phyloP scores from a whole-genome alignment of 2,797 vertebrate genomes.

The Pempheris klunzingeri region DNA sequence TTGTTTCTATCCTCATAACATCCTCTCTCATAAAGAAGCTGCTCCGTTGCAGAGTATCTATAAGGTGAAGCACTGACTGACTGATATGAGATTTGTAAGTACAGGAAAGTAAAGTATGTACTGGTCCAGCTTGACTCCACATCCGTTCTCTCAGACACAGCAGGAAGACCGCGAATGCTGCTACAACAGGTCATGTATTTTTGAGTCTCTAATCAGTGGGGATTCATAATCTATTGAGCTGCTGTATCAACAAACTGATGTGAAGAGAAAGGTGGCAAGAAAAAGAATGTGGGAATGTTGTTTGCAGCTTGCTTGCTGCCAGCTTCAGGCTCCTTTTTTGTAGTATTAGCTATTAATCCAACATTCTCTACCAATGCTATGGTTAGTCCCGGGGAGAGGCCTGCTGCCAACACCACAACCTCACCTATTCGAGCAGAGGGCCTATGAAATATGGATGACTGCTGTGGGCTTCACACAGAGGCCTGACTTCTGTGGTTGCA shows the following conservation, averaged over 20 bases:
- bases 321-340: conserved; percentile 10
- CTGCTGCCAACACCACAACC: conserved; percentile 11
- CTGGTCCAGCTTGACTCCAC: neutral
- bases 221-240: conserved; percentile 30
- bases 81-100: neutral
- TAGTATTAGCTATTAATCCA: conserved; percentile 39
- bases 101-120: neutral
- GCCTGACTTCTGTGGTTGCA: conserved; percentile 12
- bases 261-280: conserved; percentile 20
- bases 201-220: conserved; percentile 24
- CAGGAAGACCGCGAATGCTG: neutral
- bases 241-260: conserved; percentile 22
- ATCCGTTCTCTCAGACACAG: conserved; percentile 18
- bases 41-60: neutral
- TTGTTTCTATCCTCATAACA: neutral
- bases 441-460: conserved; percentile 44
- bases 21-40: neutral
- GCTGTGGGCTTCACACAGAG: conserved; percentile 28
- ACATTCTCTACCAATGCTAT: conserved; percentile 8
- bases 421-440: conserved; percentile 29
- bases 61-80: neutral
- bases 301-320: conserved; percentile 20
- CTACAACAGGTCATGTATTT: conserved; percentile 7
- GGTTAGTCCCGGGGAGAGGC: conserved; percentile 15
- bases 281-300: conserved; percentile 17